phyloP scores from a whole-genome alignment of 2,797 vertebrate genomes.

The Manis javanica region DNA sequence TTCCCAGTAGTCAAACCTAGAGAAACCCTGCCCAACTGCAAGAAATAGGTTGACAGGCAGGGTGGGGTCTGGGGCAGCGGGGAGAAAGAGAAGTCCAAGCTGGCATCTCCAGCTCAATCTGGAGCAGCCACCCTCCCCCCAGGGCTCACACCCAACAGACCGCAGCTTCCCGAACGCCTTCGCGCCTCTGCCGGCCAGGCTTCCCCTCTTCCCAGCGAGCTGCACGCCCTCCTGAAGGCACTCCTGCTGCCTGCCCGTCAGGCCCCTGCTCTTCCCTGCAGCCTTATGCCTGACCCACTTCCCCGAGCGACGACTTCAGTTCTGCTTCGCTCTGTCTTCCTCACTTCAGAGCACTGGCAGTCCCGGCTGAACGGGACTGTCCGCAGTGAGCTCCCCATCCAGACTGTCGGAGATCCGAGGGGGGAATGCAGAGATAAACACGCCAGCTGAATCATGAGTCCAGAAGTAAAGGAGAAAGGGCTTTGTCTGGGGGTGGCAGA shows the following conservation, averaged over 20 bases:
- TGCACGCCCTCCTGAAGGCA: background rate
- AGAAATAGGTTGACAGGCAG: background rate
- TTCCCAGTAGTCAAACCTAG: background rate
- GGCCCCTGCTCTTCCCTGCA: background rate
- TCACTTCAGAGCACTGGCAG: background rate
- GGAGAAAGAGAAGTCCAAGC: too few species aligned
- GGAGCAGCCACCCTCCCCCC: background rate
- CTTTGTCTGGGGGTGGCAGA: background rate
- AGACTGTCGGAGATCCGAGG: background rate
- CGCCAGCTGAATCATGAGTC: background rate
- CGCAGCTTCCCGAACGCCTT: too few species aligned
- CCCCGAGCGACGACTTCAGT: background rate
- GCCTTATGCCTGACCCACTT: background rate
- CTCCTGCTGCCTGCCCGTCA: too few species aligned
- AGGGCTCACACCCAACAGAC: too few species aligned
- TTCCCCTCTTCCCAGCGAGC: background rate
- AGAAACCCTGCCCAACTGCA: background rate
- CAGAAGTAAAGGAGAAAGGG: background rate
- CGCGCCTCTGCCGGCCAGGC: background rate
- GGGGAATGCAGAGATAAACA: background rate
- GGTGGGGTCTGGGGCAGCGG: fast-evolving
- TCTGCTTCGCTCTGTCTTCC: background rate
- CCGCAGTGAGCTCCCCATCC: background rate
- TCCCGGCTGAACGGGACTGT: background rate
- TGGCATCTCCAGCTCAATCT: background rate